Percentiles rank a stretch among this genome's conserved stretches.
Conservation (phyloP, 2,797 vertebrate species). For the Tachyglossus aculeatus region DNA sequence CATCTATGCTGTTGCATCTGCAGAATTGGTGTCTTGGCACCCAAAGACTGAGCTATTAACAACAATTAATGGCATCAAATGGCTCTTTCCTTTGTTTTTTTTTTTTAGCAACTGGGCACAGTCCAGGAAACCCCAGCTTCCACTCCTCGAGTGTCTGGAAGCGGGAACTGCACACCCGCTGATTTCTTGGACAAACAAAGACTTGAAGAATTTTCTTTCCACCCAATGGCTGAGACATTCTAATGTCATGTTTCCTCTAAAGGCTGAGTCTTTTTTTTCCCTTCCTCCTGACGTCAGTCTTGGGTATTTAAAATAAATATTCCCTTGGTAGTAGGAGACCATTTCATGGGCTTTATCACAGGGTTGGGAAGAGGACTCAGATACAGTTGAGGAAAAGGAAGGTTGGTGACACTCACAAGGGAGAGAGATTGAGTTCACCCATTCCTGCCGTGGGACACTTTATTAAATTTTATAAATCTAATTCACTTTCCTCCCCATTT, state of each 20-base stretch:
- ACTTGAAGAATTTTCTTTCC: constrained; percentile 22
- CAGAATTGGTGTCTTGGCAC: constrained; percentile 25
- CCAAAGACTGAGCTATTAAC: constrained; percentile 34
- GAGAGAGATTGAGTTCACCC: not conserved
- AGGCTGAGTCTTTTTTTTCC: constrained; percentile 1
- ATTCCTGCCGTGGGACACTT: no score
- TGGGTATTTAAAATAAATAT: constrained; percentile 64
- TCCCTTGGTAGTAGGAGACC: constrained; percentile 41
- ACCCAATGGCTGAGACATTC: constrained; percentile 50
- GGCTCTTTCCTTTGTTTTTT: constrained; percentile 75
- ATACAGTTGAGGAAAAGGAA: no score
- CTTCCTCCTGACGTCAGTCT: constrained; percentile 60
- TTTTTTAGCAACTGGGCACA: constrained; percentile 73
- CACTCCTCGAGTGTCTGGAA: constrained; percentile 65
- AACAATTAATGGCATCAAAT: constrained; percentile 67
- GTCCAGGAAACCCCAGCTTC: constrained; percentile 75
- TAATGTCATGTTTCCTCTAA: constrained; percentile 43
- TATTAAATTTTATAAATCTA: no score
- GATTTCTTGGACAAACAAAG: constrained; percentile 61
- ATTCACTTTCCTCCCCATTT: no score
- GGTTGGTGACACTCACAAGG: no score
- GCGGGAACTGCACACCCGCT: constrained; percentile 51
- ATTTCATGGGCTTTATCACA: constrained; percentile 45
- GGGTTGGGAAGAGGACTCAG: constrained; percentile 16
- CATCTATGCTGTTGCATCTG: constrained; percentile 31